Base-by-base conservation (phyloP, 2,113 vertebrate species). In the Chitala chitala region DNA sequence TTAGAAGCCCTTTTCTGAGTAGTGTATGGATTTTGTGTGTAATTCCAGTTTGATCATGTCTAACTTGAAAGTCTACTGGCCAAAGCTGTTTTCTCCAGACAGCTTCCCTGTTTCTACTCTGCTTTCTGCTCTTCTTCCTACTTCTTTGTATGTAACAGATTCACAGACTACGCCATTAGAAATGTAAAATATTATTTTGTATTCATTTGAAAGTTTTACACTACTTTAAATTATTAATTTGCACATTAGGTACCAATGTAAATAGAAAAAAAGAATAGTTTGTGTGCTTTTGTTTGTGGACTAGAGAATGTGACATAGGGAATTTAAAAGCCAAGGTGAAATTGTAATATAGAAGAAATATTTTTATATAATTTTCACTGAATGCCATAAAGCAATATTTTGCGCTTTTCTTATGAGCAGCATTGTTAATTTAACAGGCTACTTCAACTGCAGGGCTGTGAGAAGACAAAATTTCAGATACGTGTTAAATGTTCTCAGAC, bases 341-440 rank as follows among this genome's bases (percentile, higher is more conserved):
- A 88, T 82, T 88, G 84, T 89, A 89, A 88, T 86, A 88, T 87
- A 91, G 88, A 91, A 88, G 50, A 61, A 90, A 90, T 92, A 92
- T 90, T 92, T 93, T 92, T 92, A 82, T 92, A 90, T 90, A 84
- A 83, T 87, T 91, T 90, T 90, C 86, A 86, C 86, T 88, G 87
- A 83, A 82, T 20, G 86, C 85, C 89, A 81, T 80, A 89, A 86
- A 92, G 87, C 88, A 88, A 88, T 92, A 88, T 89, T 90, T 90
- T 86, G 81, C 82, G 70, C 84, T 86, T 87, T 68, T 89, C 87
- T 85, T 86, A 86, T 85, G 83, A 84, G 88, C 82, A 86, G 87
- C 78, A 82, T 87, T 82, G 83, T 87, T 76, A 71, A 84, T 86
- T 87, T 82, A 77, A 83, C 84, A 83, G 81, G 77, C 80, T 71